Conservation (phyloP, 2,888 invertebrate genomes). For the Leptogaster cylindrica region DNA sequence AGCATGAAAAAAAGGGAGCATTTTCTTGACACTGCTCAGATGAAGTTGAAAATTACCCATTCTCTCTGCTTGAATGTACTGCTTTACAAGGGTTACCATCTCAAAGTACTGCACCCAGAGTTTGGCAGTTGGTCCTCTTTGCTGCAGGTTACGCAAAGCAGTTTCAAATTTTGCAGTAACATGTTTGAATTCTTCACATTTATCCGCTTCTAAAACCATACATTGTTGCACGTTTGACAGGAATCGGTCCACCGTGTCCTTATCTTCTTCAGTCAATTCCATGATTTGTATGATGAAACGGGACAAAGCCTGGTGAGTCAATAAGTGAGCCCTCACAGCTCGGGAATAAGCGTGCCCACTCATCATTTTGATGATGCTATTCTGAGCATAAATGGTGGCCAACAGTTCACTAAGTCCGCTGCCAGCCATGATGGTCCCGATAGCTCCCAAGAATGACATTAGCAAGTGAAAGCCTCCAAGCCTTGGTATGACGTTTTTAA, state of each 20-base stretch:
- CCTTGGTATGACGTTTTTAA: slow-evolving; percentile 48
- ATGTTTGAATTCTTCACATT: no score
- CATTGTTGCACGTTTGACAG: no score
- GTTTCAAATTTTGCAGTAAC: background rate
- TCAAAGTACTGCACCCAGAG: background rate
- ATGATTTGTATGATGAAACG: no score
- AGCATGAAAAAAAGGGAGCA: slow-evolving; percentile 57
- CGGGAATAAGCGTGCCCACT: slow-evolving; percentile 13
- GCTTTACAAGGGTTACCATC: background rate
- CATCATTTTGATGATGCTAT: slow-evolving; percentile 29
- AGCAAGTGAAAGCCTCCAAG: slow-evolving; percentile 57
- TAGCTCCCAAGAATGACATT: slow-evolving; percentile 48
- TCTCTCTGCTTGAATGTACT: background rate
- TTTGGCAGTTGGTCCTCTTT: background rate
- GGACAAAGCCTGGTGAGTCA: slow-evolving; percentile 13
- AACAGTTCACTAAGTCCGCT: slow-evolving; percentile 49
- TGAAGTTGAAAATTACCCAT: background rate
- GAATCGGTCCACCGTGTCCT: no score
- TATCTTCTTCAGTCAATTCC: no score
- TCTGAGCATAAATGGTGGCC: slow-evolving; percentile 42
- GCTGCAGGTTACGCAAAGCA: background rate
- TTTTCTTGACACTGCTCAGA: slow-evolving; percentile 45
- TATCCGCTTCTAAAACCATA: no score
- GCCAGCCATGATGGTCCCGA: slow-evolving; percentile 46
- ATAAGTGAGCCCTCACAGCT: slow-evolving; percentile 24